Evolutionary conservation across 2,888 invertebrate genomes (phyloP), one percentile per base, ranked within the genome.

Genomic region (Caenorhabditis wallacei): DNA sequence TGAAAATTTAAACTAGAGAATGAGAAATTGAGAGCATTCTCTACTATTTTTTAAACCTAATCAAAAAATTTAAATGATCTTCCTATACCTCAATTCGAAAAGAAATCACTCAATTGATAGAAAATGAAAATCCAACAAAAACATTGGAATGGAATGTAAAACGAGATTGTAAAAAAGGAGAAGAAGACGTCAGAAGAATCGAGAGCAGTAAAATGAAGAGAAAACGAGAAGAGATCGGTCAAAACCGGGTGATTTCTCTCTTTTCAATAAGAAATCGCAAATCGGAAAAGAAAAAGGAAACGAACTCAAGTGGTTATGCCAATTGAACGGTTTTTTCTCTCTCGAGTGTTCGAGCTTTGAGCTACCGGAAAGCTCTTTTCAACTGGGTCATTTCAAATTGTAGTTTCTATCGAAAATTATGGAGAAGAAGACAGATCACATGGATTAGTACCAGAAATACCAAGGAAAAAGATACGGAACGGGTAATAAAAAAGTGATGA

Each of bases 191-290:
- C 40, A 57, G 26, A 18, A 20, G 63, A 22, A 75, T 24, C 24
- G 68, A 76, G 78, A 76, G 78, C 63, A 70, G 69, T 79, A 71
- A 79, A 70, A 79, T 30, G 63, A 69, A 35, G 40, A 61, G 37
- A 20, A 37, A 13, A 26, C 57, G 37, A 13, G 43, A 30, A 43
- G 30, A 53, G 24, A 59, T 51, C 24, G 68, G 59, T 35, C 51
- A 51, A 22, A 66, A 66, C 66, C 66, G 51, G 51, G 66, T 24
- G 48, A 48, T 18, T 35, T 10, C 30, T 18, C 20, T 10, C 30
- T 56, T 30, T 26, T 26, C 30, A 18, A 56, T 24, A 16, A 56
- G 18, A 30, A 66, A 30, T 30, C 51, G 48, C 8, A 40, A 51
- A 24, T 30, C 48, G 54, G 59, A 59, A 68, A 51, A 53, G 16